Evolutionary conservation across 2,797 vertebrate genomes (phyloP).

Genomic region (Sparidentex hasta): DNA sequence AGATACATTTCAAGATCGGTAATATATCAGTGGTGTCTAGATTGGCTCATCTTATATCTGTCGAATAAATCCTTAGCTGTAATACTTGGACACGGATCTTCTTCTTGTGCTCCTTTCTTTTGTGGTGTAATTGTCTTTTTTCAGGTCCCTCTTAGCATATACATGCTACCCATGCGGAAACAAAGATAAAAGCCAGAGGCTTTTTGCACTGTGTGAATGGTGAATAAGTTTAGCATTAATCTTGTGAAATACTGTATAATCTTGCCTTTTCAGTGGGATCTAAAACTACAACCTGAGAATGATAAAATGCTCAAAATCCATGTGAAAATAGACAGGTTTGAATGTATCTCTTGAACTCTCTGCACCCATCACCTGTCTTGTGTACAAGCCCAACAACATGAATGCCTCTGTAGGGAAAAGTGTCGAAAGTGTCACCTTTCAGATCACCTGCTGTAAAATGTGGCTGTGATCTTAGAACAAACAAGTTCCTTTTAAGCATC

Average conservation of each 20-base stretch:
- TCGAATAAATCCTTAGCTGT: too few relatives aligned
- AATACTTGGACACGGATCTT: too few relatives aligned
- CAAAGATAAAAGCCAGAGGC: too few relatives aligned
- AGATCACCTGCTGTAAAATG: not conserved
- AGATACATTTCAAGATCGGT: not conserved
- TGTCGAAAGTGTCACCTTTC: not conserved
- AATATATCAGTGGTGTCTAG: too few relatives aligned
- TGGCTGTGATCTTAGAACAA: not conserved
- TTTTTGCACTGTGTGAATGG: too few relatives aligned
- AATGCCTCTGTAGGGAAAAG: not conserved
- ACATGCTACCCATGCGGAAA: too few relatives aligned
- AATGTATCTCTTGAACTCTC: not conserved
- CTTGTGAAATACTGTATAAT: not conserved
- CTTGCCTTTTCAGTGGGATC: not conserved
- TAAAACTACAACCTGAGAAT: not conserved
- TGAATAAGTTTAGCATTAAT: not conserved
- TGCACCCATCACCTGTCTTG: not conserved
- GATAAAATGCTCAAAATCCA: not conserved
- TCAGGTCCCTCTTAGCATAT: too few relatives aligned
- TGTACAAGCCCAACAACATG: not conserved
- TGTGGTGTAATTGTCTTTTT: too few relatives aligned
- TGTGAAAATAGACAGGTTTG: not conserved
- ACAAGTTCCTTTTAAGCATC: not conserved
- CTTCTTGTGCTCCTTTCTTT: too few relatives aligned
- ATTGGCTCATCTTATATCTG: too few relatives aligned